phyloP scores from a whole-genome alignment of 2,797 vertebrate genomes.

The Pitangus sulphuratus region DNA sequence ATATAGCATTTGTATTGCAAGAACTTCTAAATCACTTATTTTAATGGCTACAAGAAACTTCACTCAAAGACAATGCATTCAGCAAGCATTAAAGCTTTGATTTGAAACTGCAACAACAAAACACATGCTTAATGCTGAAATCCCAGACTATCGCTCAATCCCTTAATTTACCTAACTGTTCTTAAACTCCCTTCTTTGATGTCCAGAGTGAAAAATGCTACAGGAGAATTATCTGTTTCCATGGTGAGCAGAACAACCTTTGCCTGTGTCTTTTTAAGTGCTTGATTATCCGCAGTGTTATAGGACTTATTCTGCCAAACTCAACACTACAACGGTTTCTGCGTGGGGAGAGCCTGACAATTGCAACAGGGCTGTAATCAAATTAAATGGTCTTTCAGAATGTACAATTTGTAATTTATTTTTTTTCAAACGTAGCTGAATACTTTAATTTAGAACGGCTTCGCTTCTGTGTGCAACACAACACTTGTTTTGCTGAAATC shows the following conservation, averaged over 20 bases:
- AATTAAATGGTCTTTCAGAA: conserved; percentile 18
- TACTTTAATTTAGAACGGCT: neutral
- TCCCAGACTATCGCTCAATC: neutral
- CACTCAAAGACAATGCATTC: conserved; percentile 27
- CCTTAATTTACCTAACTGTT: conserved; percentile 37
- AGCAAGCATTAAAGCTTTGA: conserved; percentile 27
- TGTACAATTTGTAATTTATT: neutral
- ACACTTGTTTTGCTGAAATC: neutral
- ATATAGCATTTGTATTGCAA: conserved; percentile 11
- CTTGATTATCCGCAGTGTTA: neutral
- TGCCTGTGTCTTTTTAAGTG: conserved; percentile 1
- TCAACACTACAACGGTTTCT: neutral
- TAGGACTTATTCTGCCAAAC: neutral
- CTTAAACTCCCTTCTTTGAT: neutral
- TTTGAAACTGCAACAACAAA: conserved; percentile 49
- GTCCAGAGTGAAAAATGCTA: neutral
- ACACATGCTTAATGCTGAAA: conserved; percentile 38
- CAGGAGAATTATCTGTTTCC: conserved; percentile 41
- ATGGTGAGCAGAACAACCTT: conserved; percentile 35
- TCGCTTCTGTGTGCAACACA: neutral
- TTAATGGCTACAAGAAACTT: conserved; percentile 45
- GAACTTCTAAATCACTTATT: conserved; percentile 57
- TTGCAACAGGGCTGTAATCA: neutral
- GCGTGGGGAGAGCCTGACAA: neutral
- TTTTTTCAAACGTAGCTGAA: neutral